Base-by-base conservation (phyloP, 2,113 vertebrate genomes). In the Clinocottus analis region DNA sequence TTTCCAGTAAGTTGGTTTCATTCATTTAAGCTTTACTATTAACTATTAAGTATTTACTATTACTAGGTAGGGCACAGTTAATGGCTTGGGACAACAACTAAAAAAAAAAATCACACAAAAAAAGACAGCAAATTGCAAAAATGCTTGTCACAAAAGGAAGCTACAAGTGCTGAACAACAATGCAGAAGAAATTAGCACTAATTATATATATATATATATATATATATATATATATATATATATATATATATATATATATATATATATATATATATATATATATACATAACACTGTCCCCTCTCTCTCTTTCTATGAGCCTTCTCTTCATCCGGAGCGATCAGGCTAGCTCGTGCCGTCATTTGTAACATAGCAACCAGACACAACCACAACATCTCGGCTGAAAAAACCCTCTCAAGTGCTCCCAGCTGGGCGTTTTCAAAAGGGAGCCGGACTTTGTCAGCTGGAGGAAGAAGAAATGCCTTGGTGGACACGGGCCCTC, bases 371-470 rank as follows among this genome's bases (percentile, higher is more conserved):
- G 53, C 53, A 56, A 56, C 53, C 53, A 56, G 53, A 56, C 23
- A 56, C 53, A 56, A 56, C 23, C 53, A 56, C 53, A 56, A 56
- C 53, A 56, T 56, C 53, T 14, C 53, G 23, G 53, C 23, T 56
- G 23, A 25, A 27, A 56, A 55, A 12, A 27, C 51, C 11, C 13
- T 13, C n/a, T 55, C 23, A 13, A 55, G 51, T 55, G 51, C 51
- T 55, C 51, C 51, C 51, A 55, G 51, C 51, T 55, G 51, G 51
- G n/a, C 11, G n/a, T 12, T 55, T 55, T 55, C 53, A 27, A 23
- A 25, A 56, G 53, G 27, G 53, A 13, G 51, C 51, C n/a, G 4
- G 11, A 55, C 51, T 23, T 55, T 55, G 12, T 55, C n/a, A 55
- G n/a, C 23, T 12, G n/a, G 51, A 1, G 12, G 9, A 7, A 55